Conservation (phyloP, 2,113 vertebrate genomes). For the Rhea americana region DNA sequence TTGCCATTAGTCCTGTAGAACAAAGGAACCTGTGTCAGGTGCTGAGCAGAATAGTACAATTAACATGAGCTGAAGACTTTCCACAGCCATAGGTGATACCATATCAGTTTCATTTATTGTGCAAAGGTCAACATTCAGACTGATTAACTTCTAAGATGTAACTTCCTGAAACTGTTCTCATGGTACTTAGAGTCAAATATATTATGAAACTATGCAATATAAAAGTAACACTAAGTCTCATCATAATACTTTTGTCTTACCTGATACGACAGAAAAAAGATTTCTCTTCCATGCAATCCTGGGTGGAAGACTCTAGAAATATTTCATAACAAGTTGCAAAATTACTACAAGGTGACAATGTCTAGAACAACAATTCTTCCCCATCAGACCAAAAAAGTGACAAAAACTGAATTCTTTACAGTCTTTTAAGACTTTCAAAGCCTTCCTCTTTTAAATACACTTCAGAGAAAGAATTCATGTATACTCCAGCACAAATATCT, state of each 20-base stretch:
- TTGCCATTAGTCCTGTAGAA: not conserved
- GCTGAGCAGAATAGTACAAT: not conserved
- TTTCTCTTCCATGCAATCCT: conserved; percentile 91
- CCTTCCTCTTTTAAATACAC: not conserved
- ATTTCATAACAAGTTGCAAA: not conserved
- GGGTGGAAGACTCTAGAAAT: conserved; percentile 83
- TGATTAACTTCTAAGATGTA: not conserved
- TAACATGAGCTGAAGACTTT: not conserved
- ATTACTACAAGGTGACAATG: not conserved
- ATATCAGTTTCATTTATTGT: not conserved
- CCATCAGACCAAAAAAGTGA: not conserved
- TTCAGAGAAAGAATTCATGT: not conserved
- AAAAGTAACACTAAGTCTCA: not conserved
- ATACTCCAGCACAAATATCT: not conserved
- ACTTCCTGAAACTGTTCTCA: not conserved
- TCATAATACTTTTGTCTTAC: conserved; percentile 67
- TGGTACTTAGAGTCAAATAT: not conserved
- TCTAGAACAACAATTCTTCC: not conserved
- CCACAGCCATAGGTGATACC: not conserved
- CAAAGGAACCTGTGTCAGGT: not conserved
- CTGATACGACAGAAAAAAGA: conserved; percentile 96
- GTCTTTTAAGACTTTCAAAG: not conserved
- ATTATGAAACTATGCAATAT: no score
- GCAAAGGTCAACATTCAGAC: not conserved
- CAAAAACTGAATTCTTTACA: not conserved